phyloP scores from a whole-genome alignment of 2,888 invertebrate species.

The Balanococcus diminutus region DNA sequence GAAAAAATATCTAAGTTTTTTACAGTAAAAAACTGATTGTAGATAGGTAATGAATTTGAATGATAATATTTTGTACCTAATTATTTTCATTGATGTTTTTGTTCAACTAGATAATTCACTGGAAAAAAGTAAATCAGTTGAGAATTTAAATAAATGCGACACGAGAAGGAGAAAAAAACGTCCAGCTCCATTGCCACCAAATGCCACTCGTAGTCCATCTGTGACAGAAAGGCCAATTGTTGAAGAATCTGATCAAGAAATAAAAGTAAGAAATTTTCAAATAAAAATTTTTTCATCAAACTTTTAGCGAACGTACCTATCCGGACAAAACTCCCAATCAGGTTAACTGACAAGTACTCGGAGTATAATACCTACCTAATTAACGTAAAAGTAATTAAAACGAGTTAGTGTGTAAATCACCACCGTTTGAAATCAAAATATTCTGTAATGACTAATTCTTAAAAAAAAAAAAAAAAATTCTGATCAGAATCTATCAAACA shows the following conservation, averaged over 20 bases:
- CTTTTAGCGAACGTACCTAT: not conserved
- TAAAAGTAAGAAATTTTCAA: not conserved
- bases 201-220: not conserved
- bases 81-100: not conserved
- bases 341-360: not conserved
- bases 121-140: not conserved
- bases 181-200: conserved; percentile 44
- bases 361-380: not conserved
- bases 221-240: not conserved
- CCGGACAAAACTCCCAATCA: not conserved
- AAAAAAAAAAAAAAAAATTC: no score
- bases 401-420: not conserved
- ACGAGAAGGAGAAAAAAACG: conserved; percentile 26
- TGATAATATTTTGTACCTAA: not conserved
- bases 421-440: not conserved
- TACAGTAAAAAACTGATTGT: no score
- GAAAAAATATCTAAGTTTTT: no score
- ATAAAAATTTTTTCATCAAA: no score
- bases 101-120: conserved; percentile 3
- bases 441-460: not conserved
- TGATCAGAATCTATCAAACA: no score
- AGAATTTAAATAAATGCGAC: conserved; percentile 25
- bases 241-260: not conserved
- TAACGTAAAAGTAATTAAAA: not conserved
- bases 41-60: no score